These are phyloP conservation scores for Etheostoma cragini DNA, from an alignment of 2,113 vertebrate species.

Conservation along the genomic window DNA sequence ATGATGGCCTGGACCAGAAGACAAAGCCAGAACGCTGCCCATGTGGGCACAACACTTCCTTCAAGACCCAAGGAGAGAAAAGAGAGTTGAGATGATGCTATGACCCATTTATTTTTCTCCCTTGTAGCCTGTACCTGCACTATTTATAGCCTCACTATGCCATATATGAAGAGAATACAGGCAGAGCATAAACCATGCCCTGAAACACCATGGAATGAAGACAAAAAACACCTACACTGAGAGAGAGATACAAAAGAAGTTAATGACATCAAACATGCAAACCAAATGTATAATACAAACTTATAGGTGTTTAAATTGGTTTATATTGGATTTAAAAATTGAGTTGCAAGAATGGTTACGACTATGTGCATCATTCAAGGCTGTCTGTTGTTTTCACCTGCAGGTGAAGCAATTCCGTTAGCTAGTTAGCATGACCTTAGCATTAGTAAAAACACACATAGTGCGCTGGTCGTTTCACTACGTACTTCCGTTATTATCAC, in stretches of 20 bases:
- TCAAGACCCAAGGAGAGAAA: slow-evolving; percentile 1
- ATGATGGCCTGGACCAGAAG: slow-evolving; percentile 83
- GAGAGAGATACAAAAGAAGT: no score
- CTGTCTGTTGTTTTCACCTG: slow-evolving; percentile 22
- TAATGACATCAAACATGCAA: not conserved
- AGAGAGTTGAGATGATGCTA: not conserved
- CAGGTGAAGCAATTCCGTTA: slow-evolving; percentile 62
- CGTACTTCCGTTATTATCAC: slow-evolving; percentile 41
- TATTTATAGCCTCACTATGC: not conserved
- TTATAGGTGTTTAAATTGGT: not conserved
- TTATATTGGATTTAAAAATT: not conserved
- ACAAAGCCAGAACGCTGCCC: slow-evolving; percentile 89
- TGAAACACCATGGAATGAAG: not conserved
- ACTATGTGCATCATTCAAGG: not conserved
- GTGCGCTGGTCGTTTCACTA: not conserved
- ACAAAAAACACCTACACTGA: not conserved
- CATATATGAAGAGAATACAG: not conserved
- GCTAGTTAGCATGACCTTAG: slow-evolving; percentile 81
- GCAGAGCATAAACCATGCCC: not conserved
- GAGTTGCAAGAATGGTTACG: not conserved
- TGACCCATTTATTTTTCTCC: not conserved
- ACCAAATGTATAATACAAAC: not conserved
- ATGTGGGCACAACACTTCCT: slow-evolving; percentile 80
- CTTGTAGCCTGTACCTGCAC: not conserved
- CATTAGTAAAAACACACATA: slow-evolving; percentile 48